Evolutionary conservation across 2,797 vertebrate species (phyloP).

Genomic region (Valencia hispanica): DNA sequence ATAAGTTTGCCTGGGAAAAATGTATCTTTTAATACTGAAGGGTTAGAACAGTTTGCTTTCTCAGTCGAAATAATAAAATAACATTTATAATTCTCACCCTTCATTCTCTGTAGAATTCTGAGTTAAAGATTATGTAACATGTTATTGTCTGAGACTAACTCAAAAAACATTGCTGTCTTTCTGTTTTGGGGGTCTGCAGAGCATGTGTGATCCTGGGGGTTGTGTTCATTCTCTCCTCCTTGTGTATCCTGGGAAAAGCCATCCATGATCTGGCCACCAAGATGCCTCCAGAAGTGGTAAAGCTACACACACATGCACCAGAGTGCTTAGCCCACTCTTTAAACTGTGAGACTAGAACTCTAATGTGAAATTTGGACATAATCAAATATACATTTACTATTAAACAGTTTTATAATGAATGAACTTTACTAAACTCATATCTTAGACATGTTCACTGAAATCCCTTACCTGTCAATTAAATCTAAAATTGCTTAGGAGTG

Average conservation of each 20-base stretch:
- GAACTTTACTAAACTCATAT: not conserved
- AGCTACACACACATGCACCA: conserved; percentile 37
- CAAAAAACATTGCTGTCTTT: not conserved
- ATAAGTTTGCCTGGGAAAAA: too few species aligned
- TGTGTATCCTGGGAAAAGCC: conserved; percentile 97
- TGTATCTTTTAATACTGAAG: not conserved
- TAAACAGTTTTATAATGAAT: too few species aligned
- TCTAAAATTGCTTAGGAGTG: not conserved
- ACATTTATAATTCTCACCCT: not conserved
- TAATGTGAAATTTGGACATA: too few species aligned
- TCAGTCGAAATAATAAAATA: not conserved
- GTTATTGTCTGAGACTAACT: not conserved
- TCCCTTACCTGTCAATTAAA: too few species aligned
- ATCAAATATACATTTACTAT: too few species aligned
- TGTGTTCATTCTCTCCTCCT: conserved; percentile 92
- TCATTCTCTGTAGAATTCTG: not conserved
- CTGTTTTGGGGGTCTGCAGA: conserved; percentile 77
- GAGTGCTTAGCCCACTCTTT: not conserved
- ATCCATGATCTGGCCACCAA: conserved; percentile 91
- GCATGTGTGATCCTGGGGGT: conserved; percentile 93
- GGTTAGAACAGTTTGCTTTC: not conserved
- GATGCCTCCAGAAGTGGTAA: conserved; percentile 97
- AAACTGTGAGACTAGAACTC: not conserved
- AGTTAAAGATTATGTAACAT: not conserved
- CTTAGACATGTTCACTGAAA: not conserved